These are phyloP conservation scores for Brachionus paranguensis DNA, from an alignment of 1,140 invertebrate genomes.

Conservation along the genomic window DNA sequence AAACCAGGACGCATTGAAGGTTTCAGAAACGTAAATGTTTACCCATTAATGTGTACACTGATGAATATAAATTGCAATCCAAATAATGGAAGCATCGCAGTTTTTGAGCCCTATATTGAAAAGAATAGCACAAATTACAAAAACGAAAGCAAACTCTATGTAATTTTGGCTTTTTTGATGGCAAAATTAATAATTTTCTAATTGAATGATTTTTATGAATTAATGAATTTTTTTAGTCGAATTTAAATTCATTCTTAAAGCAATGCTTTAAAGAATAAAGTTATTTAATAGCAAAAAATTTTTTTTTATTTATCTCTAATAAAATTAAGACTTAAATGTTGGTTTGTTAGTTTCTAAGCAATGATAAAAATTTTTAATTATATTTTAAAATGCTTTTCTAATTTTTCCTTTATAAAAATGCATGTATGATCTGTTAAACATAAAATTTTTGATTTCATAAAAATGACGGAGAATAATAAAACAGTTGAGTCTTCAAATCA, in stretches of 20 bases:
- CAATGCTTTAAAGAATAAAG: background rate
- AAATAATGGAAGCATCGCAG: background rate
- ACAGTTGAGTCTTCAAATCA: background rate
- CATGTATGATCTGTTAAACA: no score
- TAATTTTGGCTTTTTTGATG: background rate
- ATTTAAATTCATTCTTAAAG: background rate
- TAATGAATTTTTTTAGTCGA: background rate
- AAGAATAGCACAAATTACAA: background rate
- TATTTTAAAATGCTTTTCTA: no score
- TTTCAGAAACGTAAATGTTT: constrained; percentile 65
- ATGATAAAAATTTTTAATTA: no score
- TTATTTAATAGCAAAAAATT: background rate
- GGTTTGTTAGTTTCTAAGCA: no score
- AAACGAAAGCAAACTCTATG: background rate
- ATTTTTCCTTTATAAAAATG: no score
- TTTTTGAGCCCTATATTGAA: background rate
- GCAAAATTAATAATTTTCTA: background rate
- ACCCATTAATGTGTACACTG: constrained; percentile 64
- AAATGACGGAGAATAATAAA: background rate
- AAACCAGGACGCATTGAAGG: constrained; percentile 57
- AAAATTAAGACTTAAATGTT: no score
- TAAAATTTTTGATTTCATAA: background rate
- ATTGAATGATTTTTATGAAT: background rate
- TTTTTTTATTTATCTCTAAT: no score
- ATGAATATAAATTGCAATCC: constrained; percentile 55